These are phyloP conservation scores for Centroberyx gerrardi DNA, from an alignment of 2,797 vertebrate genomes.

Conservation along the genomic window DNA sequence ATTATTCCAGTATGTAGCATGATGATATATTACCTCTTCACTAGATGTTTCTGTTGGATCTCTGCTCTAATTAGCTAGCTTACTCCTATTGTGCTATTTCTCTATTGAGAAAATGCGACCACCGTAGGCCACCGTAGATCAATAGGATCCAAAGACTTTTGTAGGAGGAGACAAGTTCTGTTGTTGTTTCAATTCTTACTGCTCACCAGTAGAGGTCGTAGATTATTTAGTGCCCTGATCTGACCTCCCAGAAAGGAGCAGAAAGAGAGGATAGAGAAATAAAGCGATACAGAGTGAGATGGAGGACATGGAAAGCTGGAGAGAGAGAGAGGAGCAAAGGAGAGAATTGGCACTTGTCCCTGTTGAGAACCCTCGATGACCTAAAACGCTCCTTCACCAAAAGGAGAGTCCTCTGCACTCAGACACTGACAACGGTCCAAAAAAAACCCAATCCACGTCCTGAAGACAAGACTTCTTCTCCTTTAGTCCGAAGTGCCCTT, in stretches of 20 bases:
- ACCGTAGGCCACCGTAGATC: too few species aligned
- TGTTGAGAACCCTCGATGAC: conserved; percentile 16
- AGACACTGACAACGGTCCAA: background rate
- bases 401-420: conserved; percentile 15
- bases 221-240: background rate
- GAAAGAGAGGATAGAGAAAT: background rate
- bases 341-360: conserved; percentile 22
- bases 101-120: conserved; percentile 10
- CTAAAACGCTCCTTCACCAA: conserved; percentile 22
- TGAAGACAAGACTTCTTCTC: background rate
- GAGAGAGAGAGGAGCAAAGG: background rate
- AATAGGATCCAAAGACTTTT: too few species aligned
- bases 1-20: too few species aligned
- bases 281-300: background rate
- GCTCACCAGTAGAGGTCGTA: background rate
- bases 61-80: conserved; percentile 12
- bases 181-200: background rate
- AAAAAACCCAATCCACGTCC: conserved; percentile 7
- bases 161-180: conserved; percentile 6
- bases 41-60: background rate
- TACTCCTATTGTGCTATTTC: background rate
- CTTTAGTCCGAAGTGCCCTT: conserved; percentile 6
- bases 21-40: too few species aligned
- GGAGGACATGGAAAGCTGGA: conserved; percentile 1
- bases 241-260: background rate